Evolutionary conservation across 2,797 vertebrate species (phyloP), one percentile per base, ranked within the genome.

Genomic region (Sorex maritimensis): DNA sequence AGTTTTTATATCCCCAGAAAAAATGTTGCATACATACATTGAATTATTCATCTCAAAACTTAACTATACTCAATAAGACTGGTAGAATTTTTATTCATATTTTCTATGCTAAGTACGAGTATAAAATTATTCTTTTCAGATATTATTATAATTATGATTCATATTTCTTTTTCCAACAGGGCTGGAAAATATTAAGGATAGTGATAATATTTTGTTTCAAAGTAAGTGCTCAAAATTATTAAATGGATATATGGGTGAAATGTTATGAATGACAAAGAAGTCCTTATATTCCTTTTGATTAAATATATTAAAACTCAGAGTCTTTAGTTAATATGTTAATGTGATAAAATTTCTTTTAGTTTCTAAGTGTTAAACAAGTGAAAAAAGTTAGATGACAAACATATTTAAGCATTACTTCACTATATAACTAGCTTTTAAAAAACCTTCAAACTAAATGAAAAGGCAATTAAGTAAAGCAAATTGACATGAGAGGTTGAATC

Each of bases 401-500:
- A 91, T 92, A 88, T 93, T 93, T 46, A 90, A 95, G 95, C 79
- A 91, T 93, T 86, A 58, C 86, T 94, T 93, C 75, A 81, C 78
- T 89, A 65, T 93, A 86, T 81, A 74, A 94, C 73, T 83, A 95
- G 73, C 81, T 93, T 95, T 78, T 79, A 88, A 93, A 93, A 93
- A 94, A 86, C 88, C 58, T 80, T 94, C 73, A 24, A 95, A 97
- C 95, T 84, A 91, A 97, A 98, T 96, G 86, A 96, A 97, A 96
- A 97, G 96, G 95, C 89, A 97, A 97, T 97, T 97, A 97, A 97
- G 94, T 92, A 94, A 96, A 97, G 94, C 86, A 98, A 97, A 97
- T 95, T 97, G 94, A 96, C 93, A 88, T 77, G 96, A 94, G 95
- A 71, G 58, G 68, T 92, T 95, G 93, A 93, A 95, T 97, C 84